Evolutionary conservation across 2,113 vertebrate genomes (phyloP).

Genomic region (Ptychochromis oligacanthus): DNA sequence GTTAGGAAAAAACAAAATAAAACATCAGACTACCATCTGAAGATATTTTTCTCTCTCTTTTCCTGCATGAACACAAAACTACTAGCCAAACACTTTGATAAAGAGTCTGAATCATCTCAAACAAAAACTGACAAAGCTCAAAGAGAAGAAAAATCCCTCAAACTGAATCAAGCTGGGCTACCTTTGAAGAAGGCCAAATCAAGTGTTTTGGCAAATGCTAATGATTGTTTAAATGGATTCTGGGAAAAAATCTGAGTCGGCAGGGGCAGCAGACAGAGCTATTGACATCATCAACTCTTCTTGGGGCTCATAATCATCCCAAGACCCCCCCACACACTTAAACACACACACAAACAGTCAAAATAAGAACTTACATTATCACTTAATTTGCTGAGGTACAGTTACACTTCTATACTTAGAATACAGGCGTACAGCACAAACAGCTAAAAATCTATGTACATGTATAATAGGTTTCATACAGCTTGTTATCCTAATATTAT

Average conservation of each 20-base stretch:
- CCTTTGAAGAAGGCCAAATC: neutral
- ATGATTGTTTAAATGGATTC: neutral
- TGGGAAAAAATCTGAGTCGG: slow-evolving; percentile 34
- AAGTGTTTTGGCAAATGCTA: neutral
- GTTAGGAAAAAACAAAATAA: slow-evolving; percentile 30
- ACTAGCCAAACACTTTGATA: neutral
- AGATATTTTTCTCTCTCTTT: neutral
- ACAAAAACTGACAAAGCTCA: neutral
- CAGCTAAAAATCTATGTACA: neutral
- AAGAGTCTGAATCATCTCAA: neutral
- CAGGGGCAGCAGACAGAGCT: neutral
- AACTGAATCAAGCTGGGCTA: neutral
- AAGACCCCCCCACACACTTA: neutral
- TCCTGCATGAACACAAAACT: neutral
- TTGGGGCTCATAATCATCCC: neutral
- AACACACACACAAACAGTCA: neutral
- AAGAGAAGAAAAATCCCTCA: neutral
- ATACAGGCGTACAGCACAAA: neutral
- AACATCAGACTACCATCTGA: slow-evolving; percentile 3
- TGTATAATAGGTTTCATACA: too few species aligned
- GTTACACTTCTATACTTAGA: neutral
- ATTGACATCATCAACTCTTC: neutral
- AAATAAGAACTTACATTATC: neutral
- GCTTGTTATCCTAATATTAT: too few species aligned
- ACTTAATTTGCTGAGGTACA: neutral